Percentiles rank a stretch among this genome's conserved stretches.
Conservation (phyloP, 92 coral and sea anemone genomes). For the Bergia puertoricense region DNA sequence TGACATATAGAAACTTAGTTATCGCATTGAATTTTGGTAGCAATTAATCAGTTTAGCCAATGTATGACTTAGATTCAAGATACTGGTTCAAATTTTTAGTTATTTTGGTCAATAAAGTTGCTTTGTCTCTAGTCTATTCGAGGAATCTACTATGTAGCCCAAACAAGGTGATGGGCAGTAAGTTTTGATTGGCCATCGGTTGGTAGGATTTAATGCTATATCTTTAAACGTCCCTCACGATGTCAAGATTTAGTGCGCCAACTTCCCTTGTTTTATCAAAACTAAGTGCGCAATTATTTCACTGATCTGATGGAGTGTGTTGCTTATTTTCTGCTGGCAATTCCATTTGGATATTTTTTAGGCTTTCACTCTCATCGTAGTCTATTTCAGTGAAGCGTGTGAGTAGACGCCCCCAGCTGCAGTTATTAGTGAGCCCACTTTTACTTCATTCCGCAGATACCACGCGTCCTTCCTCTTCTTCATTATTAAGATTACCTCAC, state of each 20-base stretch:
- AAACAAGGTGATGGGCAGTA: neutral
- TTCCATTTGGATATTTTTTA: neutral
- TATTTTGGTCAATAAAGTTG: too few relatives aligned
- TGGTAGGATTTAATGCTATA: neutral
- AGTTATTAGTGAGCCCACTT: neutral
- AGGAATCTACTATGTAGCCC: too few relatives aligned
- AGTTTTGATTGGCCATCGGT: neutral
- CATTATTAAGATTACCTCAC: neutral
- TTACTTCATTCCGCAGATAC: neutral
- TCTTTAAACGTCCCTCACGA: neutral
- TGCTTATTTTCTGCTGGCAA: neutral
- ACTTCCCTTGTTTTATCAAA: too few relatives aligned
- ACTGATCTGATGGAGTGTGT: neutral
- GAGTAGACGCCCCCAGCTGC: neutral
- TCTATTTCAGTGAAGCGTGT: neutral
- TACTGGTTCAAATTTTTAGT: too few relatives aligned
- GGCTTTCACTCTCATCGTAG: neutral
- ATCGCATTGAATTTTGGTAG: too few relatives aligned
- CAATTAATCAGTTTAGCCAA: too few relatives aligned
- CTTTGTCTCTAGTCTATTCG: neutral
- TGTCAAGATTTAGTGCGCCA: too few relatives aligned
- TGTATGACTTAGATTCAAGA: too few relatives aligned
- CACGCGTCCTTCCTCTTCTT: neutral
- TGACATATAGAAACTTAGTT: too few relatives aligned
- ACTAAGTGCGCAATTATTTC: too few relatives aligned